Conservation (phyloP, 2,113 vertebrate genomes). For the Pelecanus crispus region DNA sequence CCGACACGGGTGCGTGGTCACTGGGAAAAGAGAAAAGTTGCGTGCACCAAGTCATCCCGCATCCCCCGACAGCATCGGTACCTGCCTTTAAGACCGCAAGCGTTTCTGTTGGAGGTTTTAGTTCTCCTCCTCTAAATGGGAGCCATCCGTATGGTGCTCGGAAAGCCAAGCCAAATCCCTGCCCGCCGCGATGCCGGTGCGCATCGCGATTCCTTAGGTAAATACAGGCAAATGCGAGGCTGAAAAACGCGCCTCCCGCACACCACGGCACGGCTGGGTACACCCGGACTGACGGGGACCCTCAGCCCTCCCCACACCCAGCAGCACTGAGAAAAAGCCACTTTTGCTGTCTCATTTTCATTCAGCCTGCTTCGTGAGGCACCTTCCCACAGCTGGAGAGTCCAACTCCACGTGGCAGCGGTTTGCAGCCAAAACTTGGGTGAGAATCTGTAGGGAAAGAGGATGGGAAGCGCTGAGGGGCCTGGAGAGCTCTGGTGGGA, state of each 20-base stretch:
- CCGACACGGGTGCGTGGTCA: rapidly evolving
- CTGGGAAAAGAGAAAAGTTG: rapidly evolving
- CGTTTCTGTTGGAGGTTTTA: not conserved
- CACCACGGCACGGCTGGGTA: not conserved
- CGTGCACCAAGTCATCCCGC: not conserved
- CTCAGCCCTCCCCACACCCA: not conserved
- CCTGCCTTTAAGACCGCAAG: rapidly evolving
- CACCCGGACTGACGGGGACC: rapidly evolving
- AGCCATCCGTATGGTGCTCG: rapidly evolving
- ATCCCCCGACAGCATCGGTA: rapidly evolving
- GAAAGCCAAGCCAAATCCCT: not conserved
- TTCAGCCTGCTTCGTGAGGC: not conserved
- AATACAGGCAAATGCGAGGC: not conserved
- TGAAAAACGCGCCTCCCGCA: not conserved
- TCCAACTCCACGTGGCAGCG: rapidly evolving
- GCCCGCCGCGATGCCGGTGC: rapidly evolving
- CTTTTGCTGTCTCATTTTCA: rapidly evolving
- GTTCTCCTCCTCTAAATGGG: rapidly evolving
- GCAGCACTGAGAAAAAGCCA: not conserved
- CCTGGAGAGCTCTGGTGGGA: rapidly evolving
- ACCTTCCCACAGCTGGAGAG: not conserved
- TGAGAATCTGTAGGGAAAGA: rapidly evolving
- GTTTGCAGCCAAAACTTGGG: not conserved
- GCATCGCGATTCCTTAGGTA: rapidly evolving
- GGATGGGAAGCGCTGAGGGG: rapidly evolving